These are phyloP conservation scores for Anastatus disparis DNA, from an alignment of 1,140 invertebrate genomes.

Conservation along the genomic window DNA sequence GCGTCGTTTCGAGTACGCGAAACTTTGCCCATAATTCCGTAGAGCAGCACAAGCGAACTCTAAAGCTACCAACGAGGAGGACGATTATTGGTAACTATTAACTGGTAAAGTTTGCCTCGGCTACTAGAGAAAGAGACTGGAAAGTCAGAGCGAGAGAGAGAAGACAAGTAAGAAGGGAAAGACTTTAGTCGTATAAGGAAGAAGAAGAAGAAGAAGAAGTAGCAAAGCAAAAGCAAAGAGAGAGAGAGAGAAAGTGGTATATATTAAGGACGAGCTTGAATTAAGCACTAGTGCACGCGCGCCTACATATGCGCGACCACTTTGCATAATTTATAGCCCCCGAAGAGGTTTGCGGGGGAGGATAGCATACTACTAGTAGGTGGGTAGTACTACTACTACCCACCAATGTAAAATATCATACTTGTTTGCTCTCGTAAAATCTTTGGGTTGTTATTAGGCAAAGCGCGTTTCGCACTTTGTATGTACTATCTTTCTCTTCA, in stretches of 20 bases:
- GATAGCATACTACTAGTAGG: no score
- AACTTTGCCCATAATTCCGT: constrained; percentile 41
- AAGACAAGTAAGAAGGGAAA: background rate
- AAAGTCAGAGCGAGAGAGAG: constrained; percentile 5
- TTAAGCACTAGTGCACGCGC: constrained; percentile 25
- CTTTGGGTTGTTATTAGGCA: background rate
- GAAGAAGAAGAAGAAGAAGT: background rate
- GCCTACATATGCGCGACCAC: constrained; percentile 20
- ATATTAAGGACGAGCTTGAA: constrained; percentile 11
- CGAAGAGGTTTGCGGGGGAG: no score
- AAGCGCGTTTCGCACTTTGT: background rate
- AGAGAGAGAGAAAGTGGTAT: background rate
- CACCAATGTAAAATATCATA: no score
- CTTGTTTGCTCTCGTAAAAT: constrained; percentile 2
- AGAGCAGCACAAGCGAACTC: background rate
- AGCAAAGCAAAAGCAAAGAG: no score
- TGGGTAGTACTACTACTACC: background rate
- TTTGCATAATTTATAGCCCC: constrained; percentile 30
- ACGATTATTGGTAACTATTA: constrained; percentile 45
- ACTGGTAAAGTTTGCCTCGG: constrained; percentile 41
- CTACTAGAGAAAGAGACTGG: background rate
- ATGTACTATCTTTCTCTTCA: background rate
- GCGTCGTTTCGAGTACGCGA: background rate
- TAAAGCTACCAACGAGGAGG: constrained; percentile 44
- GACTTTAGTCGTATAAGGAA: background rate